phyloP scores from a whole-genome alignment of 2,797 vertebrate species.

The Gambelia wislizenii region DNA sequence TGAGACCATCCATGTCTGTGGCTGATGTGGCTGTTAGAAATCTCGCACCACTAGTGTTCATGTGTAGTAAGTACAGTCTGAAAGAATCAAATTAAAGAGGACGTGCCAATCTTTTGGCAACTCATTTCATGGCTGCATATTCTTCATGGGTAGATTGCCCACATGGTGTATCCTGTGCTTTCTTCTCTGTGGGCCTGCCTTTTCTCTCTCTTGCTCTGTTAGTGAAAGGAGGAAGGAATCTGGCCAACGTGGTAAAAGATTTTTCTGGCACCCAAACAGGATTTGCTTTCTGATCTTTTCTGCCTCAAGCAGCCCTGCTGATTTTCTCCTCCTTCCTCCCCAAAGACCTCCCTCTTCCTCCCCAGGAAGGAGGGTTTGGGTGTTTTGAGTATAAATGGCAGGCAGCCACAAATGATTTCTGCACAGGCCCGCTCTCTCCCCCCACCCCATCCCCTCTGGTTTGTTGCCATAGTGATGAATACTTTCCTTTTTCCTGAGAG shows the following conservation, averaged over 20 bases:
- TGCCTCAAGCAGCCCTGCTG: neutral
- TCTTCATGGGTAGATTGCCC: neutral
- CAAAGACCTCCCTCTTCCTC: constrained; percentile 59
- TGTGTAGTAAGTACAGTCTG: neutral
- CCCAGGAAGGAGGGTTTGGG: constrained; percentile 58
- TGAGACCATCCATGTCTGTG: too few relatives aligned
- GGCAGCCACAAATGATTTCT: constrained; percentile 68
- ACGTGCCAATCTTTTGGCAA: neutral
- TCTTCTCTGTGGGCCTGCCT: neutral
- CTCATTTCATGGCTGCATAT: neutral
- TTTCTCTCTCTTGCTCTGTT: neutral
- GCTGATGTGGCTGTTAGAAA: neutral
- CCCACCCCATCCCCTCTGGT: constrained; percentile 2
- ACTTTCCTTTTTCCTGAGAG: constrained; percentile 64
- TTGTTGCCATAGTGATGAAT: constrained; percentile 74
- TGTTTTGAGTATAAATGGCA: constrained; percentile 72
- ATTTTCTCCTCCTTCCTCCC: accelerated
- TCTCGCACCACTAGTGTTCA: too few relatives aligned
- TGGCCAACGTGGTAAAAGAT: neutral
- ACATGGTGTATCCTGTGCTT: too few relatives aligned
- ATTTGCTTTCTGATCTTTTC: constrained; percentile 12
- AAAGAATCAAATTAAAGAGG: neutral
- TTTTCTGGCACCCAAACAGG: neutral
- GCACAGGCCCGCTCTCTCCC: neutral
- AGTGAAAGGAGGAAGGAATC: neutral